Evolutionary conservation across 2,797 vertebrate genomes (phyloP).

Genomic region (Arnoldichthys spilopterus): DNA sequence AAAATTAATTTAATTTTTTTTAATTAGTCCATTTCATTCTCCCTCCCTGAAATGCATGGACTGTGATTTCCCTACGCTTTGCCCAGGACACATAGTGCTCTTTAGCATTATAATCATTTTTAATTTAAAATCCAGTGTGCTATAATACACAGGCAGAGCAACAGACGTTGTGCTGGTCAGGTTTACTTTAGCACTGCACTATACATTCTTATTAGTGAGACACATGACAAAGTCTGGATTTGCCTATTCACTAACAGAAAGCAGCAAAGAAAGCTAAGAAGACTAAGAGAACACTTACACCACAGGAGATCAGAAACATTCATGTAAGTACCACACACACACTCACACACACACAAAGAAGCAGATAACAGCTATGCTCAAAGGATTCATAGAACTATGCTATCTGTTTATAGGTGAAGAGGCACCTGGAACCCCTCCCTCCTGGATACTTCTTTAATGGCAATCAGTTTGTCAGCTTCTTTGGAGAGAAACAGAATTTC

Average conservation of each 20-base stretch:
- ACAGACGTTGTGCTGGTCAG: not conserved
- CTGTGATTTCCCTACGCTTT: not conserved
- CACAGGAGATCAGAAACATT: constrained; percentile 90
- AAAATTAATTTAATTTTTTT: not conserved
- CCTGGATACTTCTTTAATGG: constrained; percentile 95
- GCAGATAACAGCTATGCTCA: not conserved
- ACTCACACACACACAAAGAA: not conserved
- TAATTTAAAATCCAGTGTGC: not conserved
- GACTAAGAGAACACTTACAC: constrained; percentile 84
- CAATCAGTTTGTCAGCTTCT: constrained; percentile 90
- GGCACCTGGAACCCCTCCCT: constrained; percentile 90
- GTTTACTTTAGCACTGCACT: not conserved
- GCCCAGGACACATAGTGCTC: not conserved
- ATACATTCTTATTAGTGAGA: not conserved
- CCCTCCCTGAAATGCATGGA: not conserved
- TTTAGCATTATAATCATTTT: not conserved
- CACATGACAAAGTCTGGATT: not conserved
- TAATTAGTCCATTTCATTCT: not conserved
- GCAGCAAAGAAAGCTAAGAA: constrained; percentile 86
- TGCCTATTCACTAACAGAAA: constrained; percentile 75
- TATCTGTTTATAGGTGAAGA: constrained; percentile 76
- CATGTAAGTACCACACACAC: constrained; percentile 82
- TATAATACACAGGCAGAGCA: not conserved
- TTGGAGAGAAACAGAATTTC: constrained; percentile 89
- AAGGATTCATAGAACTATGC: constrained; percentile 19